A percentile compares a stretch with the other conserved stretches of the same genome.
These are phyloP conservation scores for Agelas oroides DNA, from an alignment of 37 sponge, comb jelly and placozoan species.

Conservation along the genomic window DNA sequence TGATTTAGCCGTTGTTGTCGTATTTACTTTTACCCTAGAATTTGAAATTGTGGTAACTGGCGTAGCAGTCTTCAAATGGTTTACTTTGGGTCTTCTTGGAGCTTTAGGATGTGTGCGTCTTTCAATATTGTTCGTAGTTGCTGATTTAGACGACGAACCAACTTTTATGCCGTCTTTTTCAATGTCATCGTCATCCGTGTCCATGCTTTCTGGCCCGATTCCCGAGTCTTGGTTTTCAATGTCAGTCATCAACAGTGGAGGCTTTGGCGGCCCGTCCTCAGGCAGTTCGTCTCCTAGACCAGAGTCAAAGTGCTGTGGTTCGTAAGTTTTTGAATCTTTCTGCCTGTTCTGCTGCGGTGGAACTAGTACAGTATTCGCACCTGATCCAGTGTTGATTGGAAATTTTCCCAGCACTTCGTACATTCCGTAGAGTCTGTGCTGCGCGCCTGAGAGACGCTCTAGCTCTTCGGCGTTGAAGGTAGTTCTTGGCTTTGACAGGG, in stretches of 20 bases:
- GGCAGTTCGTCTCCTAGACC: constrained; percentile 1
- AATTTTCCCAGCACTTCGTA: not conserved
- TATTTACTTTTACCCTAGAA: too few relatives aligned
- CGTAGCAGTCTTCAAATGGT: too few relatives aligned
- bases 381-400: too few relatives aligned
- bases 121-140: too few relatives aligned
- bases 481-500: not conserved
- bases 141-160: not conserved
- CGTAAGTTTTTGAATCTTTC: not conserved
- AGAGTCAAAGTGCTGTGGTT: not conserved
- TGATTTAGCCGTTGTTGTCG: too few relatives aligned
- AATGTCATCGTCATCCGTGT: not conserved
- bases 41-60: too few relatives aligned
- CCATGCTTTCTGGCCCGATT: not conserved
- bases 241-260: not conserved
- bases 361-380: too few relatives aligned
- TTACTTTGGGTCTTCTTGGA: too few relatives aligned
- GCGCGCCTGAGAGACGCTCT: not conserved
- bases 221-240: not conserved
- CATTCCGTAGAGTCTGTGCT: not conserved
- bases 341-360: too few relatives aligned
- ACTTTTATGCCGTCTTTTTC: not conserved
- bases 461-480: not conserved
- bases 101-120: too few relatives aligned
- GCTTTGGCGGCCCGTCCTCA: not conserved